These are phyloP conservation scores for Vanacampus margaritifer DNA, from an alignment of 2,113 vertebrate genomes.

Conservation along the genomic window DNA sequence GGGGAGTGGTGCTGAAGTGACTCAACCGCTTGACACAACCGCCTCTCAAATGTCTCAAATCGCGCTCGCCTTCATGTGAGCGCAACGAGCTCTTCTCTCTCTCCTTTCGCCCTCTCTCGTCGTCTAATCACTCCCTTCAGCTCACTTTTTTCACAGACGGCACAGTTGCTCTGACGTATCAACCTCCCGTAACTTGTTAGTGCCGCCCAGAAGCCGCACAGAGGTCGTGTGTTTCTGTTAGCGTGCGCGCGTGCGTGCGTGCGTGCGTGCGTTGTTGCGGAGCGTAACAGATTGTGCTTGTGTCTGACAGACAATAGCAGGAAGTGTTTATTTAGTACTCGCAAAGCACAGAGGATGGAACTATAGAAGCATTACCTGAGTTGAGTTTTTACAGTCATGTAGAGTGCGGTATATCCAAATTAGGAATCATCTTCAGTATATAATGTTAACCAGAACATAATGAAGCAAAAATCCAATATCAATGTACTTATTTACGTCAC, in stretches of 20 bases:
- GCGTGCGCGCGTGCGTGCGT: constrained; percentile 2
- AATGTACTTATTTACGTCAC: too few species aligned
- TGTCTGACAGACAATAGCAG: constrained; percentile 67
- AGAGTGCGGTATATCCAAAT: neutral
- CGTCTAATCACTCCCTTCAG: constrained; percentile 32
- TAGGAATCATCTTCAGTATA: neutral
- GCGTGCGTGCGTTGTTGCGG: constrained; percentile 8
- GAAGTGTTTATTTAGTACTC: constrained; percentile 63
- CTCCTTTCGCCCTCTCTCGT: constrained; percentile 22
- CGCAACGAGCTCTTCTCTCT: constrained; percentile 23
- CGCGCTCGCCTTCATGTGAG: constrained; percentile 57
- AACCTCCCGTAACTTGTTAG: constrained; percentile 51
- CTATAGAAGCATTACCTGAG: constrained; percentile 13
- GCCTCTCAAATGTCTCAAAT: constrained; percentile 52
- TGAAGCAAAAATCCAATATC: neutral
- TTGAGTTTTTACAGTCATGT: neutral
- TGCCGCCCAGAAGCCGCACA: constrained; percentile 40
- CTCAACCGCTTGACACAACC: constrained; percentile 44
- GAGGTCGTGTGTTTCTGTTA: constrained; percentile 21
- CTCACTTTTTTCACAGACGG: constrained; percentile 24
- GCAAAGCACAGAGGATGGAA: constrained; percentile 41
- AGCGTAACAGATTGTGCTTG: constrained; percentile 39
- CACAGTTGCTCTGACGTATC: constrained; percentile 57
- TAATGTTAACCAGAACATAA: neutral
- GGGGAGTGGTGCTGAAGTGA: constrained; percentile 50